Evolutionary conservation across 2,797 vertebrate species (phyloP).

Genomic region (Alosa sapidissima): DNA sequence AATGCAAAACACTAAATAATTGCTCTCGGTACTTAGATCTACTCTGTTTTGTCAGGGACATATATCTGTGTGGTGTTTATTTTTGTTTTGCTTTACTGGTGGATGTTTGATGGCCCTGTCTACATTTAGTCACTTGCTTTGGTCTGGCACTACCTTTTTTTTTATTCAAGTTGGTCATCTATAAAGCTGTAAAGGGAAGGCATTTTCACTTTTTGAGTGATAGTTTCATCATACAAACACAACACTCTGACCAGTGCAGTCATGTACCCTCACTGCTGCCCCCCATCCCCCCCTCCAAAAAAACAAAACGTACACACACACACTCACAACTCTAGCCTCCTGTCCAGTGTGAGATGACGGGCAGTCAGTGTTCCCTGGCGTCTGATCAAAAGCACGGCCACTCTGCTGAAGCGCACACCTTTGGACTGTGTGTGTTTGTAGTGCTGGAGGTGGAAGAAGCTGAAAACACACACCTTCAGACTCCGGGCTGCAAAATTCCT

Average conservation of each 20-base stretch:
- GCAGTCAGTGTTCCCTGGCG: conserved; percentile 33
- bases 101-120: not conserved
- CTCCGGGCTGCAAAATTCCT: conserved; percentile 77
- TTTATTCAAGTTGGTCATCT: conserved; percentile 16
- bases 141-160: not conserved
- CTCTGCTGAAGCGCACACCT: conserved; percentile 60
- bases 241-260: not conserved
- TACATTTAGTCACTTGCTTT: not conserved
- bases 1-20: conserved; percentile 23
- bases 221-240: conserved; percentile 21
- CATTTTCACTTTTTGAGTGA: conserved; percentile 1
- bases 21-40: not conserved
- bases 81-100: not conserved
- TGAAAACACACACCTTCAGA: conserved; percentile 69
- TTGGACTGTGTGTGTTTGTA: conserved; percentile 70
- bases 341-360: conserved; percentile 47
- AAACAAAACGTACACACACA: not conserved
- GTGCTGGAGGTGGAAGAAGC: conserved; percentile 70
- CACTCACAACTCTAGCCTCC: not conserved
- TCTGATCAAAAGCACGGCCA: conserved; percentile 62
- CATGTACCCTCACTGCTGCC: not conserved
- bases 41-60: not conserved
- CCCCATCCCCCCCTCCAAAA: not conserved
- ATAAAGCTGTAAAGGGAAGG: conserved; percentile 10
- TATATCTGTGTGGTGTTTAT: not conserved